Base-by-base conservation (phyloP, 35 echinoderm and acorn worm genomes). In the Heliocidaris erythrogramma region DNA sequence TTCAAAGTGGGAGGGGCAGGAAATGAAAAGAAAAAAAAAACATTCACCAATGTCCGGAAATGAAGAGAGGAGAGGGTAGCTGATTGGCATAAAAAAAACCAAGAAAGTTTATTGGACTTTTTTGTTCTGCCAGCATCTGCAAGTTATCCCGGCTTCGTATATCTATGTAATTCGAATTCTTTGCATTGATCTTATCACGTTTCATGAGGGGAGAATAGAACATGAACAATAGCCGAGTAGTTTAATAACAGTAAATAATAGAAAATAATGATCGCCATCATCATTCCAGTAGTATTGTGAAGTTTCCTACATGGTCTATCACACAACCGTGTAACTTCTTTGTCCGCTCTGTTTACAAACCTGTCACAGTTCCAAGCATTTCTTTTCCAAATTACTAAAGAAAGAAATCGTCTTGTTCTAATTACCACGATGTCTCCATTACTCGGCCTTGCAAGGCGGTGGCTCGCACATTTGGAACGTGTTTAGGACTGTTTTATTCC, bases 371-470 rank as follows among this genome's bases (percentile, higher is more conserved):
- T 21, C 65, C n/a, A 78, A 56, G 27, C 65, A 27, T 27, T 78
- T 78, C 65, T 78, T 29, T 78, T 18, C 65, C 27, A 27, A n/a
- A 78, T 78, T 78, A 78, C 18, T n/a, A 78, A 17, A 78, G 65
- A 78, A 78, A 78, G 65, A 78, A 78, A 18, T 78, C 65, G 65
- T 78, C 65, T 78, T 78, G 65, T 78, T 78, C 65, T 78, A 78
- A 78, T 78, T 78, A 78, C 65, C 18, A 5, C 65, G 27, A 78
- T 78, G 65, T 78, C 65, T 78, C 65, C 65, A 78, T 78, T 78
- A 78, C 65, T 7, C 65, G 65, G 8, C 65, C 65, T 78, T 78
- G 65, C 5, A 78, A 78, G 65, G 65, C 65, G 65, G 65, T 78
- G 65, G 27, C 65, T 78, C 18, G 18, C 65, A 78, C 65, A 78